Conservation (phyloP, 2,888 invertebrate genomes). For the Meiosimyza platycephala region DNA sequence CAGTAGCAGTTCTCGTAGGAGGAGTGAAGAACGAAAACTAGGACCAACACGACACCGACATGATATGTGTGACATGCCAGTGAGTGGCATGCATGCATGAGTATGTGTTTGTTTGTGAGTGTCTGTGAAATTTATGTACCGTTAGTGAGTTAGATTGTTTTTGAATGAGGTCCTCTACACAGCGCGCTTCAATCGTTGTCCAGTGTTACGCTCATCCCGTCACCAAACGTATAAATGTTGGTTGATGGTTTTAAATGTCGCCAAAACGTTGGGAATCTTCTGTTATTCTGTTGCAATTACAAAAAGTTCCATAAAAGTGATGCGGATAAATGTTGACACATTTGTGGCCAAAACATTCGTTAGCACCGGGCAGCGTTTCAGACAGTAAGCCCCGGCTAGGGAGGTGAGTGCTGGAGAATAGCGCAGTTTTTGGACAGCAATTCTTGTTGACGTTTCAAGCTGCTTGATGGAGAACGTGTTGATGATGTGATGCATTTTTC, state of each 20-base stretch:
- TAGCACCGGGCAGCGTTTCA: neutral
- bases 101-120: constrained; percentile 40
- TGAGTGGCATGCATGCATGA: constrained; percentile 30
- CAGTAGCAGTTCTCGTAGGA: constrained; percentile 13
- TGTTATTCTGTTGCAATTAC: constrained; percentile 62
- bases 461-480: too few relatives aligned
- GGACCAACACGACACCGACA: constrained; percentile 19
- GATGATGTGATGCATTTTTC: too few relatives aligned
- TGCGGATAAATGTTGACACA: constrained; percentile 58
- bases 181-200: constrained; percentile 15
- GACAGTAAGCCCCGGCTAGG: too few relatives aligned
- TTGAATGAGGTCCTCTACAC: constrained; percentile 42
- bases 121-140: constrained; percentile 56
- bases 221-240: constrained; percentile 40
- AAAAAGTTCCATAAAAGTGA: constrained; percentile 54
- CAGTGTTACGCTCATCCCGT: constrained; percentile 44
- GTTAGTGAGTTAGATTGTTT: constrained; percentile 57
- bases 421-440: too few relatives aligned
- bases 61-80: constrained; percentile 30
- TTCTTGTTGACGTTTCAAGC: too few relatives aligned
- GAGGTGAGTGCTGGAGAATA: too few relatives aligned
- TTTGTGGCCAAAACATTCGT: constrained; percentile 41
- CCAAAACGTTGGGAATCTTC: constrained; percentile 56
- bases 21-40: constrained; percentile 34
- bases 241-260: constrained; percentile 63